phyloP scores from a whole-genome alignment of 1,140 invertebrate species.

The Scaptomyza graminum region DNA sequence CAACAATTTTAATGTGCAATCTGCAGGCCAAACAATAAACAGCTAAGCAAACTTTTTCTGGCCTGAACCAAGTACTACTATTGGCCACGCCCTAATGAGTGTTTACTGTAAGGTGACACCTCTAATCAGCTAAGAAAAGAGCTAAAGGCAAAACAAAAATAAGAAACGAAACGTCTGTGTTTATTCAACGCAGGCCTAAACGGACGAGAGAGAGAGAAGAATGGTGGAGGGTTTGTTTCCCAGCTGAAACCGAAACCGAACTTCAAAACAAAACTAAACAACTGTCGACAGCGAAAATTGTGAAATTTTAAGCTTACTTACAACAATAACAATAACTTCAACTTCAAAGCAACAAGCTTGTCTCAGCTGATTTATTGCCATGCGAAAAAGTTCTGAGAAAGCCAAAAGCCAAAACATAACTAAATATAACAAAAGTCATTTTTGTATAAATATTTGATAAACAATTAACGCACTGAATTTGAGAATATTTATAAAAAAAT shows the following conservation, averaged over 20 bases:
- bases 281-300: constrained; percentile 61
- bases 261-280: constrained; percentile 57
- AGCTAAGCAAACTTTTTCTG: constrained; percentile 10
- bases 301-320: constrained; percentile 65
- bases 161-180: constrained; percentile 66
- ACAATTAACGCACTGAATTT: background rate
- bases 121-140: constrained; percentile 68
- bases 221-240: background rate
- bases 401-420: constrained; percentile 9
- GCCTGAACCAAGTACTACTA: too few relatives aligned
- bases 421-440: background rate
- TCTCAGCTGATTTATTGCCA: constrained; percentile 36
- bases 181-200: constrained; percentile 52
- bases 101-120: constrained; percentile 47
- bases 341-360: constrained; percentile 5
- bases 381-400: constrained; percentile 56
- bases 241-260: constrained; percentile 1
- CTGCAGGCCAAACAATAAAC: background rate
- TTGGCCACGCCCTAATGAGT: constrained; percentile 9
- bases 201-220: background rate
- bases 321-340: constrained; percentile 10
- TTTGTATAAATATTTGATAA: background rate
- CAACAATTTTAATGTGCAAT: constrained; percentile 55
- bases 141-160: too few relatives aligned
- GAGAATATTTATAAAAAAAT: background rate